phyloP scores from a whole-genome alignment of 2,113 vertebrate genomes.

The Nannospalax galili region DNA sequence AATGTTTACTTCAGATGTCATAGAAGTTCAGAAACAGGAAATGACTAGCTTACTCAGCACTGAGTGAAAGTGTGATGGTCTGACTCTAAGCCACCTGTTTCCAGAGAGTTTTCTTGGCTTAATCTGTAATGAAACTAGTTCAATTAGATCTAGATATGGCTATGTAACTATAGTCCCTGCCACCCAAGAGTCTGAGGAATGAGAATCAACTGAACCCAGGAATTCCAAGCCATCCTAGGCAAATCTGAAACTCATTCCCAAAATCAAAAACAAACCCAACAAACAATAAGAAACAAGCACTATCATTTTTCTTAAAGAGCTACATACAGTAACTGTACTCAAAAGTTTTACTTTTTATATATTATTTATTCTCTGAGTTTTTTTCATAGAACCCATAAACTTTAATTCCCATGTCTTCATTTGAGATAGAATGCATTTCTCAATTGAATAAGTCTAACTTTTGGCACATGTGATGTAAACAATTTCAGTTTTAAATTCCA shows the following conservation, averaged over 20 bases:
- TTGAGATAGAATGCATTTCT: not conserved
- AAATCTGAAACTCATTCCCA: not conserved
- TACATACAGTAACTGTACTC: not conserved
- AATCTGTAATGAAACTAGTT: not conserved
- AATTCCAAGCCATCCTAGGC: not conserved
- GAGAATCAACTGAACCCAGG: not conserved
- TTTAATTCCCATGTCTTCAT: not conserved
- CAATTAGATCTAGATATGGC: not conserved
- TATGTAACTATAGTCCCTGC: accelerated
- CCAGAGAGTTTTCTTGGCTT: not conserved
- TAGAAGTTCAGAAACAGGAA: not conserved
- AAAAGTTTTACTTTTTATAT: not conserved
- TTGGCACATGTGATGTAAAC: not conserved
- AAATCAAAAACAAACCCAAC: not conserved
- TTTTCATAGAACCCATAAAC: not conserved
- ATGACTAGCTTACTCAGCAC: not conserved
- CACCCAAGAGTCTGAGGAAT: not conserved
- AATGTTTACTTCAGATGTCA: not conserved
- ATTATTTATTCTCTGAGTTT: not conserved
- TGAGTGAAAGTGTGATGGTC: not conserved
- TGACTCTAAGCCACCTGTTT: not conserved
- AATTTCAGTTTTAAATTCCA: not conserved
- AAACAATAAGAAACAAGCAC: not conserved
- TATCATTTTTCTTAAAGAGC: not conserved
- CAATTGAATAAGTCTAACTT: not conserved